Evolutionary conservation across 2,113 vertebrate genomes (phyloP).

Genomic region (Gavialis gangeticus): DNA sequence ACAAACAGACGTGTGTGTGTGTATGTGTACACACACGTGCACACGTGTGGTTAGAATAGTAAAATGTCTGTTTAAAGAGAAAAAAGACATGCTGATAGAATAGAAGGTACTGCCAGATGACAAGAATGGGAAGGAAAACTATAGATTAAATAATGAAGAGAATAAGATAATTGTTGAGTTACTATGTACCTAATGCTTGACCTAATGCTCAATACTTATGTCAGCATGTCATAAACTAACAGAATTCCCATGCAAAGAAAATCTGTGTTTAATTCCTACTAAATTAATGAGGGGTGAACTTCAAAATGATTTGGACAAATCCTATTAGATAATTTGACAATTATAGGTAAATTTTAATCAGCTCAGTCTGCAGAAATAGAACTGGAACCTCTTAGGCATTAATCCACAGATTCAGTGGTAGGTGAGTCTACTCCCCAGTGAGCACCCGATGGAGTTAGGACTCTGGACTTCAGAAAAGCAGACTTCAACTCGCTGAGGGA

Average conservation of each 20-base stretch:
- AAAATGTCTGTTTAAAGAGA: not conserved
- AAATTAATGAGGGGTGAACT: not conserved
- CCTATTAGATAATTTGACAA: not conserved
- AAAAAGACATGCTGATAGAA: not conserved
- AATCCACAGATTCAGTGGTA: not conserved
- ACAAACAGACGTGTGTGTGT: not conserved
- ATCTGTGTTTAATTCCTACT: not conserved
- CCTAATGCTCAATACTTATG: not conserved
- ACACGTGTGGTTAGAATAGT: not conserved
- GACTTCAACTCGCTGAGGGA: not conserved
- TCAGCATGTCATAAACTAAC: not conserved
- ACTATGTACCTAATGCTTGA: not conserved
- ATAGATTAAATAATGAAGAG: not conserved
- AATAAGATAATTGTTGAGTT: not conserved
- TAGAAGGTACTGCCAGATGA: not conserved
- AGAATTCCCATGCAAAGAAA: not conserved
- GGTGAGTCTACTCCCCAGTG: not conserved
- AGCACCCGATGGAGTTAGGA: not conserved
- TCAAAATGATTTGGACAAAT: not conserved
- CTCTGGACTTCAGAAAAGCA: not conserved
- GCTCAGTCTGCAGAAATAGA: not conserved
- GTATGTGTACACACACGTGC: not conserved
- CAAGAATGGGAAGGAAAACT: not conserved
- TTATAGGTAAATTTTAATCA: not conserved
- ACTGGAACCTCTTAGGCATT: not conserved